Percentiles rank a stretch among this genome's conserved stretches.
Evolutionary conservation across 2,888 invertebrate genomes (phyloP).

Genomic region (Ctenicera cuprea): DNA sequence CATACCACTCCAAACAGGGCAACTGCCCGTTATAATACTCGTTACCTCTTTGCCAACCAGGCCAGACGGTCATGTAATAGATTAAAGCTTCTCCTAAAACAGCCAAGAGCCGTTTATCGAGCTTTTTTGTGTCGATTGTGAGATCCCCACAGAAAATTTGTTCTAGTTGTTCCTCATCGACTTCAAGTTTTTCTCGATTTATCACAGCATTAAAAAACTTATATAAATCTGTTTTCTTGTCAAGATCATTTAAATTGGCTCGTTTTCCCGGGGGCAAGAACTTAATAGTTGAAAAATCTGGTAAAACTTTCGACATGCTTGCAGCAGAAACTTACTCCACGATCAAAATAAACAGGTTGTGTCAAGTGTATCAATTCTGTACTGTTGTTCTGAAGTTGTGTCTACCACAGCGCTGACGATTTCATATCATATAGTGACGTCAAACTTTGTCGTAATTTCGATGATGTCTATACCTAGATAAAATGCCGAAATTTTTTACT

Average conservation of each 20-base stretch:
- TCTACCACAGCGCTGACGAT: too few relatives aligned
- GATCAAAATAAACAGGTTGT: too few relatives aligned
- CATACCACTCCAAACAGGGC: slow-evolving; percentile 45
- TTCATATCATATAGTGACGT: too few relatives aligned
- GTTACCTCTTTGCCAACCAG: slow-evolving; percentile 53
- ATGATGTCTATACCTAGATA: too few relatives aligned
- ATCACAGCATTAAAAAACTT: slow-evolving; percentile 25
- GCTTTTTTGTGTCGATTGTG: slow-evolving; percentile 35
- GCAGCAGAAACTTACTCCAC: too few relatives aligned
- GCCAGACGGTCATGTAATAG: slow-evolving; percentile 58
- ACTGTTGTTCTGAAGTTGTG: too few relatives aligned
- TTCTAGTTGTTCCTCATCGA: slow-evolving; percentile 14
- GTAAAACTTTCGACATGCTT: background rate
- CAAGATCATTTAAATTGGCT: background rate
- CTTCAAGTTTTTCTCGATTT: slow-evolving; percentile 5
- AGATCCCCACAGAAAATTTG: slow-evolving; percentile 47
- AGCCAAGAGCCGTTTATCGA: slow-evolving; percentile 76
- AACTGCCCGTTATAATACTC: slow-evolving; percentile 35
- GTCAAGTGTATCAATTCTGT: too few relatives aligned
- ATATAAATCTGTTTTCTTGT: background rate
- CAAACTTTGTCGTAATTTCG: too few relatives aligned
- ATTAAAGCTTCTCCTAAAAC: slow-evolving; percentile 70
- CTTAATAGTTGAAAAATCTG: background rate
- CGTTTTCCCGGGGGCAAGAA: background rate
- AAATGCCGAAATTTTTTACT: too few relatives aligned